Percentiles rank a stretch among this genome's conserved stretches.
Conservation (phyloP, 2,797 vertebrate genomes). For the Hirundo rustica region DNA sequence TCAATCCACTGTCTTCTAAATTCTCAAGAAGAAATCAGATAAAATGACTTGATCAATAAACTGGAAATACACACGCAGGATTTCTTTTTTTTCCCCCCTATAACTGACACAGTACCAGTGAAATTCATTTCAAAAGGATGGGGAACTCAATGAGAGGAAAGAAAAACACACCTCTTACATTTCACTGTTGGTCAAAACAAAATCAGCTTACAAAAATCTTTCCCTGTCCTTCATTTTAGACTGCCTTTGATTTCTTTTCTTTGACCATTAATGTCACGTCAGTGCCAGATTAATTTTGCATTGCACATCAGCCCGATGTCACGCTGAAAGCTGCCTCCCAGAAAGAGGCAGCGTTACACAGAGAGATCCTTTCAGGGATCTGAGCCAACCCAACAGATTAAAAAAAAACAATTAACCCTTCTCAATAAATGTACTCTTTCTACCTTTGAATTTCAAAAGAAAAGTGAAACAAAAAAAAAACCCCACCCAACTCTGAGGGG, state of each 20-base stretch:
- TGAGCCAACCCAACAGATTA: neutral
- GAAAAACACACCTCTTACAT: neutral
- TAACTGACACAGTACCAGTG: neutral
- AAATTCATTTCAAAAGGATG: neutral
- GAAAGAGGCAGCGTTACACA: neutral
- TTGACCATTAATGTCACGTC: neutral
- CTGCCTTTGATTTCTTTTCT: neutral
- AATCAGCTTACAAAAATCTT: neutral
- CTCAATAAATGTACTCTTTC: neutral
- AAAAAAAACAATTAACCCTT: no score
- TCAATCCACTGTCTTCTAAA: neutral
- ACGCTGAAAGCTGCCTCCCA: neutral
- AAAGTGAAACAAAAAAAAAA: neutral
- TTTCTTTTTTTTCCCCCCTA: fast-evolving
- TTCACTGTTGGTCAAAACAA: neutral
- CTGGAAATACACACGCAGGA: neutral
- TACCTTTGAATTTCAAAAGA: neutral
- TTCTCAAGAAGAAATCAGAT: neutral
- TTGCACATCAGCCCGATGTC: neutral
- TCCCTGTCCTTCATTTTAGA: neutral
- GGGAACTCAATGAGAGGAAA: neutral
- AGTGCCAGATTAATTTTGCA: neutral
- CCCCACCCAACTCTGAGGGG: fast-evolving
- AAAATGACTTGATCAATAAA: neutral
- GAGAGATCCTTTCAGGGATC: neutral